Evolutionary conservation across 2,888 invertebrate species (phyloP), one percentile per base, ranked within the genome.

Genomic region (Automeris io): DNA sequence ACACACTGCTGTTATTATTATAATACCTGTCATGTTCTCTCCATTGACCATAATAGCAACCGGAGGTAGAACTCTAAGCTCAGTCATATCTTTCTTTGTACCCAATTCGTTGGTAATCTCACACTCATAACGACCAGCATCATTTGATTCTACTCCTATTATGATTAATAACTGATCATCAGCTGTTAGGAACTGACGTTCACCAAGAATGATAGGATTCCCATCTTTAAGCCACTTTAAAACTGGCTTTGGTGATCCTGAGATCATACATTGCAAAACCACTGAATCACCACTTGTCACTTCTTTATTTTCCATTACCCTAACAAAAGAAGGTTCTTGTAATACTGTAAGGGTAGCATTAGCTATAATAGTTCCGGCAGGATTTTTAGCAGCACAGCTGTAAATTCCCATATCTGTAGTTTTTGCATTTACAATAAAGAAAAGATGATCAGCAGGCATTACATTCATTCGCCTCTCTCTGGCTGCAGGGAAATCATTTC

Each of bases 401-500:
- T 98, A 98, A 19, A 95, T 88, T 0, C 98, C 98, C 79, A 94
- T 93, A 66, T 98, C 98, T 22, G 91, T 90, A 0, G 92, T 90
- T 72, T 95, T 96, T 13, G 95, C 95, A 78, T 95, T 92, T n/a
- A 95, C 90, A 54, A 98, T 98, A 65, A 96, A 95, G 70, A 97
- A 95, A 1, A 94, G 92, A 70, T 97, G 95, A 67, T 98, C 97
- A 19, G 92, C 91, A 0, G 95, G 94, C 90, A 96, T 94, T 33
- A 97, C 95, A 77, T 95, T 94, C 92, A 98, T 94, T 23, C 98
- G 88, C 31, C 97, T 90, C 71, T 98, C 97, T 52, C 94, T 89
- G 5, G 98, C 98, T 3, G 98, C 98, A 5, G 97, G 97, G 72
- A 98, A 98, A 64, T 96, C 94, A 63, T 94, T 93, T 0, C 94